Evolutionary conservation across 2,797 vertebrate genomes (phyloP).

Genomic region (Apodemus agrarius): DNA sequence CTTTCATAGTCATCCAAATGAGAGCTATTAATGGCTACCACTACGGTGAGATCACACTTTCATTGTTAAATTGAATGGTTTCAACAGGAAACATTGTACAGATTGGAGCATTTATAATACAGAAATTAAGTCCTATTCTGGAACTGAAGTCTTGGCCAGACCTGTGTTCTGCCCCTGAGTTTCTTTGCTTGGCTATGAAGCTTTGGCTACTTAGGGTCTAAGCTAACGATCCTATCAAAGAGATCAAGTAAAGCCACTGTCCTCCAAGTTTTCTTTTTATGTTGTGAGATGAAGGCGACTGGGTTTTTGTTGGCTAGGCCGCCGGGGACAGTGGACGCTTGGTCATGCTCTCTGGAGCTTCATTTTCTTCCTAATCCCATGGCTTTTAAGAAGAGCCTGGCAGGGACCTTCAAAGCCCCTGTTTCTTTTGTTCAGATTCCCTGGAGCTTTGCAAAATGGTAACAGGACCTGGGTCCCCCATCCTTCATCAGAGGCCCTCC

Average conservation of each 20-base stretch:
- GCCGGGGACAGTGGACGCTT: background rate
- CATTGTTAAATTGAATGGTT: slow-evolving; percentile 75
- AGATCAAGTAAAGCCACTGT: slow-evolving; percentile 68
- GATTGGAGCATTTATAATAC: slow-evolving; percentile 70
- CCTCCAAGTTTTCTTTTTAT: slow-evolving; percentile 51
- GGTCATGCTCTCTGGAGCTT: slow-evolving; percentile 5
- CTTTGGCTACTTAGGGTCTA: slow-evolving; percentile 51
- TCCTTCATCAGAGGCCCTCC: background rate
- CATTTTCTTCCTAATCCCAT: background rate
- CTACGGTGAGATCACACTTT: slow-evolving; percentile 69
- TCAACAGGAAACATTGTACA: slow-evolving; percentile 60
- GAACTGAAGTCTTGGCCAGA: slow-evolving; percentile 36
- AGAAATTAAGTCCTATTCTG: slow-evolving; percentile 36
- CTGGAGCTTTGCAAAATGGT: slow-evolving; percentile 63
- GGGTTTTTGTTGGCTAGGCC: slow-evolving; percentile 29
- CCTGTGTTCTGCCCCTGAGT: slow-evolving; percentile 1
- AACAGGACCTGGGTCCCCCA: background rate
- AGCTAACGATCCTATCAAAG: slow-evolving; percentile 71
- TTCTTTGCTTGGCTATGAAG: slow-evolving; percentile 37
- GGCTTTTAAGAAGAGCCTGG: background rate
- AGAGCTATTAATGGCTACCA: slow-evolving; percentile 72
- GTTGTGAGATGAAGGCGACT: slow-evolving; percentile 36
- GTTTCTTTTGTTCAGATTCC: slow-evolving; percentile 58
- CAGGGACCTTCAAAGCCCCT: slow-evolving; percentile 34
- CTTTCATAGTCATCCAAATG: slow-evolving; percentile 74